Base-by-base conservation (phyloP, 2,113 vertebrate species). In the Capreolus pygargus region DNA sequence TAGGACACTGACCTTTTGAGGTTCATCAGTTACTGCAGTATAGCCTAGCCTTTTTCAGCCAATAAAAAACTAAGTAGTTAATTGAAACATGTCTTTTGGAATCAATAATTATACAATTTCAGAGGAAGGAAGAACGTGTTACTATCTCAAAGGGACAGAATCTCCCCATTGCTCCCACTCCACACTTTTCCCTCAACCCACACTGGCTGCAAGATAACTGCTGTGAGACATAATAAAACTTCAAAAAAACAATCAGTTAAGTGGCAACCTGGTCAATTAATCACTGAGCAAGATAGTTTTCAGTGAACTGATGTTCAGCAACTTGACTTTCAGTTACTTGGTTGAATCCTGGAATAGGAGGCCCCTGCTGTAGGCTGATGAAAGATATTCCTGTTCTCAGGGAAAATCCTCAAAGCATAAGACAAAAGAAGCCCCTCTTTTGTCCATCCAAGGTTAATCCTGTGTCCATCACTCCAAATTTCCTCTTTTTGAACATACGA, bases 1-100 rank as follows among this genome's bases (percentile, higher is more conserved):
- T 61, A 81, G 30, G 27, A 96, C 79, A 60, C 28, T 43, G 43
- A 79, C 21, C 57, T 67, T 76, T 67, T 64, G 10, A 89, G 43
- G 85, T 82, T 61, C 89, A 89, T 78, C 74, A 28, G 27, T 89
- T 89, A 88, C 33, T 52, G 12, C 9, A 74, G 45, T 21, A 47
- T 47, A 94, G 36, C 45, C 60, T 86, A 52, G 55, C 28, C 43
- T 81, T 58, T 95, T 54, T n/a, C 74, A 12, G 78, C 27, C 52
- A 76, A 87, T 58, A 86, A 81, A 54, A 89, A 83, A 28, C 33
- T 43, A 91, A 91, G n/a, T 89, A 33, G 25, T 89, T 91, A 47
- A 92, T 78, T 86, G 30, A 89, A 96, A 89, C n/a, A 74, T 76
- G 82, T 67, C 30, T 94, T 89, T 85, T 25, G 43, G 33, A 95